These are phyloP conservation scores for Malaclemys terrapin DNA, from an alignment of 2,113 vertebrate species.

Conservation along the genomic window DNA sequence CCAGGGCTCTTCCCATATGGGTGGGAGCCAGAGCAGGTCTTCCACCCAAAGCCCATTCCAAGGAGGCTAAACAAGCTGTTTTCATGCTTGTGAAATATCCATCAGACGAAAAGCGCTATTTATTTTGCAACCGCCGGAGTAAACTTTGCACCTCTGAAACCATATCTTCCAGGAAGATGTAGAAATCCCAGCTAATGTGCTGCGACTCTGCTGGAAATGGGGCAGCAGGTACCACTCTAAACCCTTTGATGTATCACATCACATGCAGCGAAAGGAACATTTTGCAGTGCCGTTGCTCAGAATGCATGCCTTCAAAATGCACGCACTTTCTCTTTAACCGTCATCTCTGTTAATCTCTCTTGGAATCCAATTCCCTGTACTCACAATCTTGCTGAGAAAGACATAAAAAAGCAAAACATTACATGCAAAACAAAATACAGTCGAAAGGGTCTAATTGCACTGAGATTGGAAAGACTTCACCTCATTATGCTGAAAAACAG, in stretches of 20 bases:
- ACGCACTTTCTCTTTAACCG: accelerated
- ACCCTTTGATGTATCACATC: not conserved
- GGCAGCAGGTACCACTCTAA: not conserved
- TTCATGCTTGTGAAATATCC: not conserved
- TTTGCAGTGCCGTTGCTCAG: accelerated
- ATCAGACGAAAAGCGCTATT: not conserved
- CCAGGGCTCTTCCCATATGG: not conserved
- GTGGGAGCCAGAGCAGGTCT: not conserved
- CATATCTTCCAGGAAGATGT: not conserved
- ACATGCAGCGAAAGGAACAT: no score
- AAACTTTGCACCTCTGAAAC: not conserved
- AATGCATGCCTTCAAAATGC: accelerated
- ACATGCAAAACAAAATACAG: conserved; percentile 51
- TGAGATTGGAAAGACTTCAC: conserved; percentile 45
- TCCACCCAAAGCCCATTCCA: not conserved
- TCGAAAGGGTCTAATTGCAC: conserved; percentile 65
- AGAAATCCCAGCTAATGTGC: not conserved
- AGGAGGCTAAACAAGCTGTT: not conserved
- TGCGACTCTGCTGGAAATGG: not conserved
- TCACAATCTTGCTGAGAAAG: conserved; percentile 29
- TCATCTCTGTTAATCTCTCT: not conserved
- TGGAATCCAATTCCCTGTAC: conserved; percentile 16
- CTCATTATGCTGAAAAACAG: conserved; percentile 57
- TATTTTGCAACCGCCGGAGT: not conserved
- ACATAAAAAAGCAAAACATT: conserved; percentile 19